Evolutionary conservation across 1,140 invertebrate genomes (phyloP), one percentile per base, ranked within the genome.

Genomic region (Mizuhopecten yessoensis): DNA sequence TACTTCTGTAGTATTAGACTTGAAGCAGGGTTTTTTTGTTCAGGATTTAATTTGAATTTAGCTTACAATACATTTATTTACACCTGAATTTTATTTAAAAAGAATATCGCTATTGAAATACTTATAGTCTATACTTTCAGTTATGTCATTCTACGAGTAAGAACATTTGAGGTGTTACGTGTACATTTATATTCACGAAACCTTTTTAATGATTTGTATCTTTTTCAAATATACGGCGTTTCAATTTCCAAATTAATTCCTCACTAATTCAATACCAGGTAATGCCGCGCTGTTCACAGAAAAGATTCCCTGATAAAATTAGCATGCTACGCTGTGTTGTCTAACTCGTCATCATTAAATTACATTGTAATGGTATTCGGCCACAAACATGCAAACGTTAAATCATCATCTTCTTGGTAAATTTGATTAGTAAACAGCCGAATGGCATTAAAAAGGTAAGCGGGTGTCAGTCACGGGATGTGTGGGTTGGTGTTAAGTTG

Each of bases 391-490:
- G 57, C 57, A 75, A 75, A 75, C 57, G 29, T 75, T 75, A 29
- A 75, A 75, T 75, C 17, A n/a, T 75, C 57, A 29, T n/a, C 57
- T 75, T 75, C 57, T 17, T 75, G 57, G 57, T 9, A 29, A 75
- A 75, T 75, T 75, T 75, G 57, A 75, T 75, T 75, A 75, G 57
- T n/a, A 75, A 75, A 75, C 57, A 75, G n/a, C 5, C 20, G 23
- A 29, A 29, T 75, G 57, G 3, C 57, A 29, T 75, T 75, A 75
- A 75, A 75, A 3, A n/a, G n/a, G 23, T 29, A 29, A 75, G 17
- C 57, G 1, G 1, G n/a, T 29, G 11, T 5, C 1, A n/a, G 57
- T 75, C 57, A n/a, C 57, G 57, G 17, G 0, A 75, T 75, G n/a
- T n/a, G 9, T 29, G 23, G 45, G 20, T 49, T 10, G 20, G 36